Conservation (phyloP, 2,888 invertebrate genomes). For the Synergus japonicus region DNA sequence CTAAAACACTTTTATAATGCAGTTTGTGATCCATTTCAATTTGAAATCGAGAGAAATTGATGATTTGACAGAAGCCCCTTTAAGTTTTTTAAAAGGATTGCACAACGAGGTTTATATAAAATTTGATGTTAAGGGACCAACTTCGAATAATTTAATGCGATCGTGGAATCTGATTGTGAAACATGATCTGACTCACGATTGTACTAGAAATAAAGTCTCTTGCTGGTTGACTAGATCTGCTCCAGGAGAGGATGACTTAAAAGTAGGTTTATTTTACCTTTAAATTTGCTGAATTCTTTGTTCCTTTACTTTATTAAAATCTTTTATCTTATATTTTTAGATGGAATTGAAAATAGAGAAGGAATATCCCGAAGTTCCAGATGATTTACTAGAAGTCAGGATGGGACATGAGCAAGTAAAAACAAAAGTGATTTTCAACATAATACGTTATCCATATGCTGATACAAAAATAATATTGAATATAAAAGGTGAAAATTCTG, state of each 20-base stretch:
- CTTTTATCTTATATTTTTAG: conserved; percentile 47
- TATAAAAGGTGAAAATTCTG: conserved; percentile 68
- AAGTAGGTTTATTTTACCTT: conserved; percentile 55
- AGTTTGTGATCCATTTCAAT: neutral
- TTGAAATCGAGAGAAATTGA: neutral
- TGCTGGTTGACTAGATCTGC: conserved; percentile 66
- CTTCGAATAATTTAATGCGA: conserved; percentile 57
- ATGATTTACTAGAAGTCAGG: conserved; percentile 54
- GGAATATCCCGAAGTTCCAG: conserved; percentile 57
- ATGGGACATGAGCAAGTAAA: conserved; percentile 64
- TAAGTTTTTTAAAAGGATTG: conserved; percentile 10
- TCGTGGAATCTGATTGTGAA: conserved; percentile 72
- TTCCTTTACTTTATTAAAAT: no score
- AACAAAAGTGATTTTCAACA: conserved; percentile 66
- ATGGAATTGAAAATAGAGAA: conserved; percentile 74
- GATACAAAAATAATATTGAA: conserved; percentile 67
- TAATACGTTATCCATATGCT: conserved; percentile 68
- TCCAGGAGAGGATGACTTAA: conserved; percentile 70
- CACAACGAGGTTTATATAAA: conserved; percentile 63
- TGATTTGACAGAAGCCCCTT: neutral
- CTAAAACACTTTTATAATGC: neutral
- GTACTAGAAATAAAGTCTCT: conserved; percentile 65
- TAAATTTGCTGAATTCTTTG: no score
- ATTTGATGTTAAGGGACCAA: conserved; percentile 64
- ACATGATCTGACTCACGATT: conserved; percentile 66